phyloP scores from a whole-genome alignment of 1,140 invertebrate species.

The Megathymus violae region DNA sequence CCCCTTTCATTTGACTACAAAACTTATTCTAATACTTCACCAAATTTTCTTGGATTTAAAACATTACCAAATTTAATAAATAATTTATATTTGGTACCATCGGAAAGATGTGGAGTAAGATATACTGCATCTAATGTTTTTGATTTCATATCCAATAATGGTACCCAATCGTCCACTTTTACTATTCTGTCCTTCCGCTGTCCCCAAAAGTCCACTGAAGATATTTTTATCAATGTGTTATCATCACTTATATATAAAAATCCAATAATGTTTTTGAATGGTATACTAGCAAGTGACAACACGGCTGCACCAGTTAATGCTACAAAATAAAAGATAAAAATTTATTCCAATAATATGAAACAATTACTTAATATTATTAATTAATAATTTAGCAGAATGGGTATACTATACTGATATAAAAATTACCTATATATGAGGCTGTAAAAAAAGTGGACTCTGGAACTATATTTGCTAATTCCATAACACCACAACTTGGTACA shows the following conservation, averaged over 20 bases:
- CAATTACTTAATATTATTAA: conserved; percentile 14
- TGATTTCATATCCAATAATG: conserved; percentile 69
- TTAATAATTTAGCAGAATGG: too few relatives aligned
- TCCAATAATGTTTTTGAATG: conserved; percentile 83
- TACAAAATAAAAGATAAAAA: conserved; percentile 50
- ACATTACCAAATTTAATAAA: conserved; percentile 68
- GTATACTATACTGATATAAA: too few relatives aligned
- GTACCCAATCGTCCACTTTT: conserved; percentile 75
- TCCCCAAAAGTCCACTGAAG: conserved; percentile 84
- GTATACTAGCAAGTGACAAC: conserved; percentile 64
- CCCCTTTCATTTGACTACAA: too few relatives aligned
- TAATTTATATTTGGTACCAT: conserved; percentile 72
- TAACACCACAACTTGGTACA: conserved; percentile 55
- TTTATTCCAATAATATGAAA: conserved; percentile 23
- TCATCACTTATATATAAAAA: conserved; percentile 84
- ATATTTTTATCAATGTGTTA: conserved; percentile 80
- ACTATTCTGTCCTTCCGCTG: conserved; percentile 80
- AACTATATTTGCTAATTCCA: conserved; percentile 61
- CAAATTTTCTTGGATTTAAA: conserved; percentile 62
- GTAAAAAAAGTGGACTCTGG: conserved; percentile 49
- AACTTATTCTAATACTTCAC: conserved; percentile 68
- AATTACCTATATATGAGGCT: conserved; percentile 62
- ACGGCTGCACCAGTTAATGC: conserved; percentile 69
- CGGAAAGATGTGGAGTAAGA: conserved; percentile 57
- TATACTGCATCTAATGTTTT: conserved; percentile 66